Percentiles rank a stretch among this genome's conserved stretches.
phyloP scores from a whole-genome alignment of 1,140 invertebrate genomes.

The Heterodera schachtii region DNA sequence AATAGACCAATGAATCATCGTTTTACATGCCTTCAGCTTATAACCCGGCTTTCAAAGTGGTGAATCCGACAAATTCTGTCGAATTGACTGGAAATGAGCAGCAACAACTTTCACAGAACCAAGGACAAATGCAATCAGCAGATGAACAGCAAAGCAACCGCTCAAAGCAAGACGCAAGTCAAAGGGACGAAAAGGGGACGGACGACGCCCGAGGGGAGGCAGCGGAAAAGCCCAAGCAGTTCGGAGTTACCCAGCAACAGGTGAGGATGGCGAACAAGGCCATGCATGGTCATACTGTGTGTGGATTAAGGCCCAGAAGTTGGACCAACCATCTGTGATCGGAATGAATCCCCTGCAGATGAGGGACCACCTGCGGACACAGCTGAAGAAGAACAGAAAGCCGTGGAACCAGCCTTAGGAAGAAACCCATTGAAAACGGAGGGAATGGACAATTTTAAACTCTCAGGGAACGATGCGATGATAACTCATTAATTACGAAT shows the following conservation, averaged over 20 bases:
- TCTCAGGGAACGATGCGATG: neutral
- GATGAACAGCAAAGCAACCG: neutral
- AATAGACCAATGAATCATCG: neutral
- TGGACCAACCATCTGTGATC: neutral
- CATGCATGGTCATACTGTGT: neutral
- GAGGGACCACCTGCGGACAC: constrained; percentile 20
- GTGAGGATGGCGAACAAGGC: neutral
- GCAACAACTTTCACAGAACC: constrained; percentile 3
- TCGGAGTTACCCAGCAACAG: constrained; percentile 22
- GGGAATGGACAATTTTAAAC: neutral
- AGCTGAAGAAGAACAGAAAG: constrained; percentile 26
- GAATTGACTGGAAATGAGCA: constrained; percentile 12
- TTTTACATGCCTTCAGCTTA: constrained; percentile 17
- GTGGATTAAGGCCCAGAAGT: neutral
- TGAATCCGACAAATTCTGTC: constrained; percentile 14
- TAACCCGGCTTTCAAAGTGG: constrained; percentile 31
- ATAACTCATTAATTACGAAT: neutral
- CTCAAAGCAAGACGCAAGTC: neutral
- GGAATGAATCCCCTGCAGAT: constrained; percentile 8
- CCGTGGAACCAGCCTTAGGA: neutral
- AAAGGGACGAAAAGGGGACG: constrained; percentile 12
- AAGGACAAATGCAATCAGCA: neutral
- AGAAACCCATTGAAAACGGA: neutral
- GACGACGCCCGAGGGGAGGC: neutral
- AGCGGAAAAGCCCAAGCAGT: constrained; percentile 17